These are phyloP conservation scores for Anguilla japonica DNA, from an alignment of 2,113 vertebrate genomes.

Conservation along the genomic window DNA sequence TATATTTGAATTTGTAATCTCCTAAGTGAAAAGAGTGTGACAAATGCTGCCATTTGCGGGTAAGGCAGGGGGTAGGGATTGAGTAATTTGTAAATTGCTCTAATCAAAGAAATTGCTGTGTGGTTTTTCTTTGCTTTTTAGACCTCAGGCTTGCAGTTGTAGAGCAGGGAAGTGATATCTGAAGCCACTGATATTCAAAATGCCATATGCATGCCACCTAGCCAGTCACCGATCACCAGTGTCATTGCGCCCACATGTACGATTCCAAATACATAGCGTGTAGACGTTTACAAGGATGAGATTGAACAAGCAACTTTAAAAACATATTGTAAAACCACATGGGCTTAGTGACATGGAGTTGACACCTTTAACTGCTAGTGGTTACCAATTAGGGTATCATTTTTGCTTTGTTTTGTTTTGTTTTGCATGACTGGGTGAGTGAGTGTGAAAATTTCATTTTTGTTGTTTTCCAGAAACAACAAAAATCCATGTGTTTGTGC, in stretches of 20 bases:
- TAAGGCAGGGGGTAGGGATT: neutral
- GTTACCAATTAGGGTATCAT: too few relatives aligned
- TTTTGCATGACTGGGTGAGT: too few relatives aligned
- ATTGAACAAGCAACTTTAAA: neutral
- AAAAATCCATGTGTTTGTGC: too few relatives aligned
- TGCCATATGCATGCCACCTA: neutral
- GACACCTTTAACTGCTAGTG: too few relatives aligned
- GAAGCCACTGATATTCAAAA: neutral
- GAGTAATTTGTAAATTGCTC: constrained; percentile 10
- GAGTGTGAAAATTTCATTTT: too few relatives aligned
- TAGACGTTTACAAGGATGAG: neutral
- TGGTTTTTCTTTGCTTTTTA: neutral
- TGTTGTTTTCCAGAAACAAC: too few relatives aligned
- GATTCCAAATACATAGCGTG: neutral
- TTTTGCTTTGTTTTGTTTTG: too few relatives aligned
- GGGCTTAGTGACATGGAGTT: too few relatives aligned
- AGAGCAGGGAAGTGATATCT: neutral
- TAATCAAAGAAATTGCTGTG: constrained; percentile 5
- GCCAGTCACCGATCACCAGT: neutral
- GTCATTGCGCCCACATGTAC: neutral
- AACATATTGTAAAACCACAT: neutral
- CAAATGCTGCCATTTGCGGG: constrained; percentile 39
- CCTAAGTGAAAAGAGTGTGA: constrained; percentile 47
- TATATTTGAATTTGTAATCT: constrained; percentile 46
- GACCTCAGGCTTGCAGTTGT: neutral